Percentiles rank a stretch among this genome's conserved stretches.
These are phyloP conservation scores for Eulemur coronatus DNA, from an alignment of 2,797 vertebrate genomes.

Conservation along the genomic window DNA sequence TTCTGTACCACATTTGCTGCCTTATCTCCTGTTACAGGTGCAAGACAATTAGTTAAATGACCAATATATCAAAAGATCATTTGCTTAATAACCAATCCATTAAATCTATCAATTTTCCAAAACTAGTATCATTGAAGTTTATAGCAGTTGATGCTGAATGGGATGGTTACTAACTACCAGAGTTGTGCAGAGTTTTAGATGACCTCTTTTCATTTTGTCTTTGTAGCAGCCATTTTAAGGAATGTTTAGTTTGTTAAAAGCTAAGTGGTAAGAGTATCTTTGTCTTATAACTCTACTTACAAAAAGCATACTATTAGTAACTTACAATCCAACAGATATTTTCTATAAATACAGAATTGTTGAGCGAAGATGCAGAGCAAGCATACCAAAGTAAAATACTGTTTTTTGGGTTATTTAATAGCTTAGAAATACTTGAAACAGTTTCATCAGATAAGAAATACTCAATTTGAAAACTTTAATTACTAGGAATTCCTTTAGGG, in stretches of 20 bases:
- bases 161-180: neutral
- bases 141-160: neutral
- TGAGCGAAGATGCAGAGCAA: neutral
- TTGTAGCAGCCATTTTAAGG: neutral
- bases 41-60: neutral
- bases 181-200: neutral
- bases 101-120: neutral
- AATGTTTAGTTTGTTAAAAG: neutral
- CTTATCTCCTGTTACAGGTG: neutral
- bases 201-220: neutral
- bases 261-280: neutral
- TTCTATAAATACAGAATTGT: neutral
- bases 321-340: neutral
- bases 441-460: constrained; percentile 52
- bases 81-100: neutral
- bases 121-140: neutral
- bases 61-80: neutral
- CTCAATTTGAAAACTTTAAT: constrained; percentile 42
- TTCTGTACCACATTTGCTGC: neutral
- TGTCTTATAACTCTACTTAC: neutral
- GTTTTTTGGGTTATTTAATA: neutral
- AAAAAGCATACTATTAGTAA: neutral
- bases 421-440: constrained; percentile 34
- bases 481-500: constrained; percentile 40
- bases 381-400: neutral